phyloP scores from a whole-genome alignment of 2,888 invertebrate species.

The Phyto melanocephala region DNA sequence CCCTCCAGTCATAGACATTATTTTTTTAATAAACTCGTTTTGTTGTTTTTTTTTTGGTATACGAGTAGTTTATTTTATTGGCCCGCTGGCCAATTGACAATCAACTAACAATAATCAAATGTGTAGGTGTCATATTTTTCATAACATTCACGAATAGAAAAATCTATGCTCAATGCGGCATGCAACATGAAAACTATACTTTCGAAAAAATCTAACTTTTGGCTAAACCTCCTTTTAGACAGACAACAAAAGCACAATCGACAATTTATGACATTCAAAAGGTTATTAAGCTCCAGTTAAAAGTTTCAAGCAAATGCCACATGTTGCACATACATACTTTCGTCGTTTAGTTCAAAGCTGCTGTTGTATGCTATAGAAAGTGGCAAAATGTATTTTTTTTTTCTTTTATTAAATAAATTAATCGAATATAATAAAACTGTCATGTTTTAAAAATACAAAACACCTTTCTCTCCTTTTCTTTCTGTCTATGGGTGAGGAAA shows the following conservation, averaged over 20 bases:
- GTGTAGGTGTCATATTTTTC: constrained; percentile 59
- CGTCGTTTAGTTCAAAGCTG: neutral
- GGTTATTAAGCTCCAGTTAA: constrained; percentile 45
- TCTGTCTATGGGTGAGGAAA: neutral
- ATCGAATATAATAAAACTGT: constrained; percentile 56
- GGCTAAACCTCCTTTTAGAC: neutral
- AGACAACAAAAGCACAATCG: neutral
- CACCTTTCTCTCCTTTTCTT: constrained; percentile 31
- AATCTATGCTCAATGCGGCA: constrained; percentile 33
- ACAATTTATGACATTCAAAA: constrained; percentile 58
- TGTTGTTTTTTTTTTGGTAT: neutral
- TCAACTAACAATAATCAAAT: constrained; percentile 57
- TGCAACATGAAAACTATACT: constrained; percentile 27
- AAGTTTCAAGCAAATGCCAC: constrained; percentile 41
- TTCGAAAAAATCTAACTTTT: constrained; percentile 19
- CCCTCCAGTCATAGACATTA: constrained; percentile 36
- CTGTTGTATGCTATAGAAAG: constrained; percentile 15
- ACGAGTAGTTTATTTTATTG: constrained; percentile 11
- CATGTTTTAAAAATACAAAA: constrained; percentile 32
- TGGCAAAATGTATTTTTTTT: constrained; percentile 47
- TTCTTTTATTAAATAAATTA: constrained; percentile 35
- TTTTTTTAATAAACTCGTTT: constrained; percentile 47
- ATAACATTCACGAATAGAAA: constrained; percentile 25
- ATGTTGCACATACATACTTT: constrained; percentile 15
- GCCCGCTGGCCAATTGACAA: constrained; percentile 56